These are phyloP conservation scores for Chromis chromis DNA, from an alignment of 2,797 vertebrate species.

Conservation along the genomic window DNA sequence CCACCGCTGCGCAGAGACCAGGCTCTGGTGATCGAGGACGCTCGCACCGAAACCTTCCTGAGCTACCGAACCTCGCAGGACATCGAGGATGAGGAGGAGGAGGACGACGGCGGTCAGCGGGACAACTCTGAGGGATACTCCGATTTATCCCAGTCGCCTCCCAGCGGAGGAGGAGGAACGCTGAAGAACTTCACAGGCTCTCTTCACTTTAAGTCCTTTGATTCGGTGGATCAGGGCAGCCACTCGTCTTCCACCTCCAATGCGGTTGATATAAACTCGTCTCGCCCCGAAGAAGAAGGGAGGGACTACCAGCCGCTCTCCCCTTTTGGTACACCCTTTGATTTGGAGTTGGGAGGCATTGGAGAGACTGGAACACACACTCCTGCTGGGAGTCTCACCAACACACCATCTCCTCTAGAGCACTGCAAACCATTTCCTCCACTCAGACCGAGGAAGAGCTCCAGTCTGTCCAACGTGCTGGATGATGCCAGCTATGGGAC, in stretches of 20 bases:
- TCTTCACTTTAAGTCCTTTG: constrained; percentile 88
- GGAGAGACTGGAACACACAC: constrained; percentile 85
- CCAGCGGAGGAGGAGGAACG: constrained; percentile 47
- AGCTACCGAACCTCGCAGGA: constrained; percentile 75
- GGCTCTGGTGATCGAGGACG: constrained; percentile 69
- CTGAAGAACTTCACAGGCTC: constrained; percentile 78
- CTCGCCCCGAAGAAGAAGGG: constrained; percentile 76
- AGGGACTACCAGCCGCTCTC: constrained; percentile 90
- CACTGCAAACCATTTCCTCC: constrained; percentile 89
- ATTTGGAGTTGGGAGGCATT: constrained; percentile 86
- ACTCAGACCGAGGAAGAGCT: constrained; percentile 89
- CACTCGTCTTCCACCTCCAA: constrained; percentile 86
- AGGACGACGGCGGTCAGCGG: constrained; percentile 77
- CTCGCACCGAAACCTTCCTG: constrained; percentile 68
- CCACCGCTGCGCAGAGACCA: constrained; percentile 71
- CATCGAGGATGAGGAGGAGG: constrained; percentile 78
- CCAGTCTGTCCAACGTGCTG: constrained; percentile 96
- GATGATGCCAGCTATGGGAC: constrained; percentile 91
- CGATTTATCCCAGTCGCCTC: constrained; percentile 86
- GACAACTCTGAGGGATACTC: constrained; percentile 88
- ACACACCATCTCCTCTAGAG: constrained; percentile 93
- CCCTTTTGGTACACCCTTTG: constrained; percentile 89
- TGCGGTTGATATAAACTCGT: constrained; percentile 73
- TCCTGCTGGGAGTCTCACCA: constrained; percentile 87
- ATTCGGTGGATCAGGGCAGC: constrained; percentile 87